phyloP scores from a whole-genome alignment of 1,140 invertebrate genomes.

The Meloidogyne exigua region DNA sequence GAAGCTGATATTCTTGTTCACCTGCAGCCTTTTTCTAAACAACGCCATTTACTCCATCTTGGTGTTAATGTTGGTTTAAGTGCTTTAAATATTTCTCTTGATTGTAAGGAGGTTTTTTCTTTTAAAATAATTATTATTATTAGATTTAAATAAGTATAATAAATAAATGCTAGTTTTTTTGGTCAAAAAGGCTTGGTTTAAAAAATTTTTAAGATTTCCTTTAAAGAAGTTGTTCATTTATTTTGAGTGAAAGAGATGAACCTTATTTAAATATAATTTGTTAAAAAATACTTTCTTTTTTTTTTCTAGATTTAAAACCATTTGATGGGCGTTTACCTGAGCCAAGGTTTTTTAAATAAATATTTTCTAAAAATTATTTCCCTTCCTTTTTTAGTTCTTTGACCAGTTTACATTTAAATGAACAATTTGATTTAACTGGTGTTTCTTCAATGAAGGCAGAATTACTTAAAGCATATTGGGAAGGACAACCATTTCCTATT shows the following conservation, averaged over 20 bases:
- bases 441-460: conserved; percentile 56
- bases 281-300: too few relatives aligned
- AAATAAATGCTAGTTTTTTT: too few relatives aligned
- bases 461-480: conserved; percentile 46
- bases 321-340: background rate
- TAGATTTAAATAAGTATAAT: too few relatives aligned
- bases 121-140: too few relatives aligned
- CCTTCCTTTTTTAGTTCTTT: conserved; percentile 1
- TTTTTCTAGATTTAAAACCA: background rate
- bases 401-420: conserved; percentile 64
- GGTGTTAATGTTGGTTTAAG: conserved; percentile 87
- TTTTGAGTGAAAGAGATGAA: too few relatives aligned
- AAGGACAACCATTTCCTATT: conserved; percentile 87
- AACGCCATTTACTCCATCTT: conserved; percentile 81
- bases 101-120: conserved; percentile 70
- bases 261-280: too few relatives aligned
- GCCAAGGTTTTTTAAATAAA: background rate
- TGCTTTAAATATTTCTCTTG: conserved; percentile 90
- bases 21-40: conserved; percentile 85
- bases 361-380: background rate
- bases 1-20: conserved; percentile 79
- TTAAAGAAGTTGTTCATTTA: too few relatives aligned
- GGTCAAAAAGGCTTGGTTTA: too few relatives aligned
- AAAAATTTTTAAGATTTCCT: too few relatives aligned
- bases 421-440: conserved; percentile 75